Evolutionary conservation across 2,797 vertebrate genomes (phyloP).

Genomic region (Nannoperca australis): DNA sequence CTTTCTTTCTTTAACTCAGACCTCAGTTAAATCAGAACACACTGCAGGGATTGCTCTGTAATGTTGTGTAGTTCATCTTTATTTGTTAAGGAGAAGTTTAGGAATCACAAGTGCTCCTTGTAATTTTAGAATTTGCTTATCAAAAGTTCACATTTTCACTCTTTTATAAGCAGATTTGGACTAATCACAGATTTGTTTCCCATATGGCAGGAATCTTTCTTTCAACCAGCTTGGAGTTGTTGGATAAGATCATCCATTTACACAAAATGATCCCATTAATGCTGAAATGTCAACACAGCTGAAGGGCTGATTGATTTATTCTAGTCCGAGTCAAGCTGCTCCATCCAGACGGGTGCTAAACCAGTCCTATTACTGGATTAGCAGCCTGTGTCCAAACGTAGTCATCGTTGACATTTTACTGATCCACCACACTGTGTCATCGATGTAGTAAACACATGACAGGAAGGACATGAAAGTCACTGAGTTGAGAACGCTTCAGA

Average conservation of each 20-base stretch:
- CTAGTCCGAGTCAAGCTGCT: slow-evolving; percentile 44
- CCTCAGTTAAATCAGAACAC: background rate
- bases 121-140: background rate
- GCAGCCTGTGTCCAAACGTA: slow-evolving; percentile 22
- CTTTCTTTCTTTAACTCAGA: background rate
- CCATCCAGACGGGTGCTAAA: slow-evolving; percentile 51
- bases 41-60: background rate
- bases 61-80: background rate
- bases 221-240: slow-evolving; percentile 16
- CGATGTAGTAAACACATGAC: slow-evolving; percentile 12
- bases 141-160: background rate
- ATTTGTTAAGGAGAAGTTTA: background rate
- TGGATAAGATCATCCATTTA: slow-evolving; percentile 45
- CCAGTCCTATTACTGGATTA: slow-evolving; percentile 48
- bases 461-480: background rate
- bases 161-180: background rate
- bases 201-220: slow-evolving; percentile 6
- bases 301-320: slow-evolving; percentile 54
- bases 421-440: background rate
- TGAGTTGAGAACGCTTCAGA: background rate
- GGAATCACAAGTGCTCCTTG: background rate
- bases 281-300: slow-evolving; percentile 19
- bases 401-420: slow-evolving; percentile 10
- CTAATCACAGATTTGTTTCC: background rate
- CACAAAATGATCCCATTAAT: slow-evolving; percentile 35